phyloP scores from a whole-genome alignment of 2,888 invertebrate genomes.

The Resseliella maxima region DNA sequence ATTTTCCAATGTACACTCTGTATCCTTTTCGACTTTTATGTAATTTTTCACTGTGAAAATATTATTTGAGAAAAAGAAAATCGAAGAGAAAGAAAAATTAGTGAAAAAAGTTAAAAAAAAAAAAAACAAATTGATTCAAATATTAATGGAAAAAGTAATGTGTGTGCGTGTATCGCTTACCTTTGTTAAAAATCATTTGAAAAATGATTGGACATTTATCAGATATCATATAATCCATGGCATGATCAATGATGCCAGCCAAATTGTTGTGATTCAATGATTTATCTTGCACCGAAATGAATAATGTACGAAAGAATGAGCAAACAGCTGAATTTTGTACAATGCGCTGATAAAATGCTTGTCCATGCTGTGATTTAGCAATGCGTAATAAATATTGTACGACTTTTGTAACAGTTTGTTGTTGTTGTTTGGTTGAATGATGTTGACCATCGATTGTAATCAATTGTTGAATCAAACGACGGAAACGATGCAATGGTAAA shows the following conservation, averaged over 20 bases:
- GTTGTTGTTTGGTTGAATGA: slow-evolving; percentile 57
- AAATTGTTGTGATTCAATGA: slow-evolving; percentile 60
- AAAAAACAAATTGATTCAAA: too few species aligned
- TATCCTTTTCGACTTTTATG: slow-evolving; percentile 57
- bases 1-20: slow-evolving; percentile 58
- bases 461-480: slow-evolving; percentile 62
- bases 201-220: slow-evolving; percentile 58
- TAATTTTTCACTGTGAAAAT: not conserved
- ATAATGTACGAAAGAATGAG: slow-evolving; percentile 63
- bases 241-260: slow-evolving; percentile 61
- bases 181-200: slow-evolving; percentile 61
- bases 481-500: slow-evolving; percentile 61
- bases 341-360: slow-evolving; percentile 61
- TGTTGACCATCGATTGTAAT: slow-evolving; percentile 58
- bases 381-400: slow-evolving; percentile 60
- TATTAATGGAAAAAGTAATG: not conserved
- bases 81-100: too few species aligned
- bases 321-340: slow-evolving; percentile 62
- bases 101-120: too few species aligned
- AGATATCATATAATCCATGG: slow-evolving; percentile 59
- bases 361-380: slow-evolving; percentile 60
- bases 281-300: slow-evolving; percentile 61
- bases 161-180: slow-evolving; percentile 58
- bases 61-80: too few species aligned
- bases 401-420: slow-evolving; percentile 59